Evolutionary conservation across 2,888 invertebrate species (phyloP).

Genomic region (Nemotelus nigrinus): DNA sequence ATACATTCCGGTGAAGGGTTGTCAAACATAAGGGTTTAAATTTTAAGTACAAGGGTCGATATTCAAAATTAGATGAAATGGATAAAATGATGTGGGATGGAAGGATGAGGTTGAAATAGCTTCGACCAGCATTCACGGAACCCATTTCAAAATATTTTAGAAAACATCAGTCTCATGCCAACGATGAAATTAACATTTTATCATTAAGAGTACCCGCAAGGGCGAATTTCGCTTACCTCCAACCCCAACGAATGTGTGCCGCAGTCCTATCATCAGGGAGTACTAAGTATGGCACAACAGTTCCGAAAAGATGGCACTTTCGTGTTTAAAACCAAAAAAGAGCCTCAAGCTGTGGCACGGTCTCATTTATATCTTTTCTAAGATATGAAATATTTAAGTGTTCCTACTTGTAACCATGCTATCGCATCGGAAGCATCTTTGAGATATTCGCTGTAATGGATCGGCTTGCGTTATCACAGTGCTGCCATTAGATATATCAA

Average conservation of each 20-base stretch:
- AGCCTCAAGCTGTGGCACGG: conserved; percentile 46
- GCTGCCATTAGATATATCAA: no score
- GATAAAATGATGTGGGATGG: conserved; percentile 48
- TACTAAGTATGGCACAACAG: conserved; percentile 19
- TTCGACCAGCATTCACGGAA: conserved; percentile 21
- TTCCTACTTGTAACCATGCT: conserved; percentile 41
- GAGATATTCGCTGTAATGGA: conserved; percentile 12
- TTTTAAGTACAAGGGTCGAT: conserved; percentile 45
- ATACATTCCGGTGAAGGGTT: conserved; percentile 49
- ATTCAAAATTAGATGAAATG: conserved; percentile 51
- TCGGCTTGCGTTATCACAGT: background rate
- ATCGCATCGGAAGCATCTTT: conserved; percentile 24
- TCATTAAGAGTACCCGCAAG: conserved; percentile 51
- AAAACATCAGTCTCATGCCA: conserved; percentile 51
- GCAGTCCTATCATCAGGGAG: conserved; percentile 27
- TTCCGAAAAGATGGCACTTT: conserved; percentile 49
- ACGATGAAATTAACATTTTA: conserved; percentile 52
- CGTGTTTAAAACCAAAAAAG: conserved; percentile 47
- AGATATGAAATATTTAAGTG: conserved; percentile 52
- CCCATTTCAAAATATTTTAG: conserved; percentile 49
- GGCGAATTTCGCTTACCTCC: conserved; percentile 37
- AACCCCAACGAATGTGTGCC: conserved; percentile 12
- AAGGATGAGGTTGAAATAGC: conserved; percentile 36
- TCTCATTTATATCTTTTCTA: conserved; percentile 49
- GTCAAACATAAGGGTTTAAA: conserved; percentile 51